phyloP scores from a whole-genome alignment of 2,797 vertebrate genomes.

The Sebastes trivittatus region DNA sequence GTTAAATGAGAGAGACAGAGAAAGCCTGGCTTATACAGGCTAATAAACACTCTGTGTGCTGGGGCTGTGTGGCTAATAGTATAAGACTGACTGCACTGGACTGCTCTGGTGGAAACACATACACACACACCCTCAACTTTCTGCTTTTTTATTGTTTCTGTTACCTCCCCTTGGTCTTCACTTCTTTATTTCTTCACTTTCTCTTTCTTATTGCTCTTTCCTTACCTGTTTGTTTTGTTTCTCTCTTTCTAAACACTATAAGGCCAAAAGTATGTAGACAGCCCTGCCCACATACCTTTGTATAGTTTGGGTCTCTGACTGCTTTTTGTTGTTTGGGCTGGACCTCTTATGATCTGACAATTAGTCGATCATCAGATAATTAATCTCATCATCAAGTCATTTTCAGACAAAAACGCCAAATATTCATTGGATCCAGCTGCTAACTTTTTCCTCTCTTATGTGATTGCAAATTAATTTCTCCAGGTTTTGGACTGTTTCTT shows the following conservation, averaged over 20 bases:
- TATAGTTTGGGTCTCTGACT: not conserved
- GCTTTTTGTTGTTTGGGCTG: not conserved
- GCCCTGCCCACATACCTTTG: not conserved
- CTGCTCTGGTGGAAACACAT: constrained; percentile 41
- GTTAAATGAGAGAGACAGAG: constrained; percentile 44
- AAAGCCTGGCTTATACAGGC: constrained; percentile 46
- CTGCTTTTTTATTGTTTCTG: constrained; percentile 20
- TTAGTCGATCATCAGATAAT: not conserved
- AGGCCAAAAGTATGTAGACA: not conserved
- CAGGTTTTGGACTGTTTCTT: not conserved
- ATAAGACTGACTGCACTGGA: constrained; percentile 42
- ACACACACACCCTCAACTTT: constrained; percentile 24
- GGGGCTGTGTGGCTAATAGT: constrained; percentile 53
- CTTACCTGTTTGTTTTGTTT: not conserved
- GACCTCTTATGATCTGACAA: not conserved
- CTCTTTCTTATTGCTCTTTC: not conserved
- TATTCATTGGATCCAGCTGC: not conserved
- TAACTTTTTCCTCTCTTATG: not conserved
- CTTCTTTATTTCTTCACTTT: constrained; percentile 4
- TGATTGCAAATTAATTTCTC: not conserved
- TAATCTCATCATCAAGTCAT: not conserved
- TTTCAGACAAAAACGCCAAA: not conserved
- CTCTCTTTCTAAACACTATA: not conserved
- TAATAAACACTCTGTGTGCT: constrained; percentile 57
- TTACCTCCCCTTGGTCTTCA: not conserved